Evolutionary conservation across 2,888 invertebrate species (phyloP).

Genomic region (Zeuzera pyrina): DNA sequence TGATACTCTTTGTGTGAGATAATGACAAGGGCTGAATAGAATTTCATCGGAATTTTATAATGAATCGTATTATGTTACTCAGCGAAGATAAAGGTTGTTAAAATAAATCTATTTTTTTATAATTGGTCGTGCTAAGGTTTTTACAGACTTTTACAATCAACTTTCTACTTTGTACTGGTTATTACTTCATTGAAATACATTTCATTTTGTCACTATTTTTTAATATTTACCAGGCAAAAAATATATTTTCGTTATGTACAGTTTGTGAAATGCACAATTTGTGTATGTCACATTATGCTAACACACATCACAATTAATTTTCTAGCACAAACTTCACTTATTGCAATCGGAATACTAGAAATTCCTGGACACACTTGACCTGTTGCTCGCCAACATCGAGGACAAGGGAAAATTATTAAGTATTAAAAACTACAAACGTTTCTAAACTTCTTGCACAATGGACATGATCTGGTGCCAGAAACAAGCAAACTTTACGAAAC

Average conservation of each 20-base stretch:
- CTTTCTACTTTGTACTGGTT: too few species aligned
- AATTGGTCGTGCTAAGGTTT: neutral
- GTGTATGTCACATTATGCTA: neutral
- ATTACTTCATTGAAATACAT: too few species aligned
- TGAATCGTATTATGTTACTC: too few species aligned
- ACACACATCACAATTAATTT: neutral
- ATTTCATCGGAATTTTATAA: neutral
- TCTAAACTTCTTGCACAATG: slow-evolving; percentile 45
- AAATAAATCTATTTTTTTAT: too few species aligned
- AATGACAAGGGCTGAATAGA: slow-evolving; percentile 12
- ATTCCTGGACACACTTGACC: slow-evolving; percentile 16
- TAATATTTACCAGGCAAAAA: too few species aligned
- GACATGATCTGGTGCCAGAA: slow-evolving; percentile 35
- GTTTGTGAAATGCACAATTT: too few species aligned
- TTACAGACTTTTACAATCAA: neutral
- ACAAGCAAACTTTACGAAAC: slow-evolving; percentile 56
- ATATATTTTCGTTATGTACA: too few species aligned
- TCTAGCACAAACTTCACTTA: neutral
- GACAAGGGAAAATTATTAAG: slow-evolving; percentile 27
- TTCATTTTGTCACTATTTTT: too few species aligned
- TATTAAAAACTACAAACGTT: slow-evolving; percentile 22
- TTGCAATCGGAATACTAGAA: neutral
- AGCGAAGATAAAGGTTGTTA: too few species aligned
- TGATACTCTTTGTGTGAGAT: slow-evolving; percentile 27
- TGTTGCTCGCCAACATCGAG: slow-evolving; percentile 20